Evolutionary conservation across 2,797 vertebrate species (phyloP), one percentile per base, ranked within the genome.

Genomic region (Rhynchotus rufescens): DNA sequence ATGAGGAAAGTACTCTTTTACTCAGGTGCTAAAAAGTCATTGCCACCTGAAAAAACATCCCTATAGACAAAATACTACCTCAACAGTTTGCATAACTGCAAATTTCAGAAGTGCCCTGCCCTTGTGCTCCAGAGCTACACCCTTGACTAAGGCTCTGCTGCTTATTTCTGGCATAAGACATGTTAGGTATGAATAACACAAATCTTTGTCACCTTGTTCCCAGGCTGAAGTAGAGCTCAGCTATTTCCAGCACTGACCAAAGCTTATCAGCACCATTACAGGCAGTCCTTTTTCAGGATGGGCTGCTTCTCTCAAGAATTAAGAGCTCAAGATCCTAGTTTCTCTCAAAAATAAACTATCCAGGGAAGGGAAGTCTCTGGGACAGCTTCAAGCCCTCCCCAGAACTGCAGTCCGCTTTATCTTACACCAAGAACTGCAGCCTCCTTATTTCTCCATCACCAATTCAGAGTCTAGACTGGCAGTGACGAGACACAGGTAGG

Each of bases 11-110:
- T 32, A 49, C 69, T 60, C 26, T 76, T 64, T 23, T 36, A 10
- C 6, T 26, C 13, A 38, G 47, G 28, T 38, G 57, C 26, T 16
- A 72, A 49, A 16, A 10, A 44, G 17, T 32, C 3, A 2, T 36
- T 88, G 19, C 17, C 59, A 19, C 6, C 7, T 51, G 11, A 67
- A 59, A 34, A 77, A 80, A 23, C 22, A 9, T 10, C 36, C 28
- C 65, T 66, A 44, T 14, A 54, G 26, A 73, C 44, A 84, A 67
- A 84, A 34, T 10, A 40, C 23, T 28, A 13, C 6, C 16, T 11
- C 30, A 56, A 14, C 5, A 9, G 32, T 49, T 28, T 26, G 3
- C 4, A 4, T 15, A 54, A 72, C 0, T 45, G 19, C 2, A n/a
- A 76, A 4, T 81, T 84, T 67, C 47, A 71, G 49, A 54, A 83